Evolutionary conservation across 1,140 invertebrate species (phyloP).

Genomic region (Tetranychus cinnabarinus): DNA sequence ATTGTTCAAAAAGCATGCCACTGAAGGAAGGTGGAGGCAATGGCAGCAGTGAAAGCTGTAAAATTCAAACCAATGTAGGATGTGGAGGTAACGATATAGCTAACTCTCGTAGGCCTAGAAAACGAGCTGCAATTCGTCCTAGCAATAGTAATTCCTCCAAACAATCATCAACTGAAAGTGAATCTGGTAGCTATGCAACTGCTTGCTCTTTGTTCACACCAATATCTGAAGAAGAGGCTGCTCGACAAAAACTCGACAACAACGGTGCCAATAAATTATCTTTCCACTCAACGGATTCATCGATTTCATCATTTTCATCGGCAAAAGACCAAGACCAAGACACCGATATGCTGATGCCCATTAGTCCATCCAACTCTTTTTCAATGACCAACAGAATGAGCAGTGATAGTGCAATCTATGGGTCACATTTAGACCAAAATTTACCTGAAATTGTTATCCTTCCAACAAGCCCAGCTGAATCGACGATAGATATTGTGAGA

Average conservation of each 20-base stretch:
- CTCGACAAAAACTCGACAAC: not conserved
- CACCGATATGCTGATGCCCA: not conserved
- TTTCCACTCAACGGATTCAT: not conserved
- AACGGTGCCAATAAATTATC: not conserved
- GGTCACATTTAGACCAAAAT: too few relatives aligned
- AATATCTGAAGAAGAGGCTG: conserved; percentile 8
- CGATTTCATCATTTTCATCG: not conserved
- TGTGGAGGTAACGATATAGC: not conserved
- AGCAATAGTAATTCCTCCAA: not conserved
- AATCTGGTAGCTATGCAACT: not conserved
- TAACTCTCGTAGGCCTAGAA: not conserved
- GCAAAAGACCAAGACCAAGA: not conserved
- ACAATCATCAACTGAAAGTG: not conserved
- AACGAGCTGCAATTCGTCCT: not conserved
- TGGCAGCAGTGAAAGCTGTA: too few relatives aligned
- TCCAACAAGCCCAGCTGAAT: too few relatives aligned
- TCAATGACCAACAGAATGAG: too few relatives aligned
- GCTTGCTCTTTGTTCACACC: not conserved
- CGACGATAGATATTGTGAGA: too few relatives aligned
- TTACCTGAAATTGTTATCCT: too few relatives aligned
- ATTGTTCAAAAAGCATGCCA: not conserved
- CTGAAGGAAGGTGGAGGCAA: not conserved
- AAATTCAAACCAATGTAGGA: not conserved
- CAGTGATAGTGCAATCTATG: too few relatives aligned
- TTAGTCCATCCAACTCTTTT: too few relatives aligned